phyloP scores from a whole-genome alignment of 1,140 invertebrate genomes.

The Diorhabda carinulata region DNA sequence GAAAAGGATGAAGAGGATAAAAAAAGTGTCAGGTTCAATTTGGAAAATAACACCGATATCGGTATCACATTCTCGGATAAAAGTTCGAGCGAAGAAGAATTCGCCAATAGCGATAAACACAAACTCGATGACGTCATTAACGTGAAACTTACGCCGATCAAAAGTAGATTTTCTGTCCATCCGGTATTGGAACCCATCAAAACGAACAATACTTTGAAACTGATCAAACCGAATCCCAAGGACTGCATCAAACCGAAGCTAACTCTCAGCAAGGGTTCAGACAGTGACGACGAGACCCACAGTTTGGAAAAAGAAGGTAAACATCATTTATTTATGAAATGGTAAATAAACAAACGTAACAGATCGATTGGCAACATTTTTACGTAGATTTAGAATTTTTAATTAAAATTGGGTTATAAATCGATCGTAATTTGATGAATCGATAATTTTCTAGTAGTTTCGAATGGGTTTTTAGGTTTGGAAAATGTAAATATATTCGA shows the following conservation, averaged over 20 bases:
- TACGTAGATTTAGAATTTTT: no score
- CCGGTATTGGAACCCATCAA: slow-evolving; percentile 19
- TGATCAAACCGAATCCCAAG: slow-evolving; percentile 52
- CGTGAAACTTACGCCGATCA: slow-evolving; percentile 27
- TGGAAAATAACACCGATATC: slow-evolving; percentile 48
- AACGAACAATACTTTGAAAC: slow-evolving; percentile 38
- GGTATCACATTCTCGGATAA: slow-evolving; percentile 42
- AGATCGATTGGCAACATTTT: no score
- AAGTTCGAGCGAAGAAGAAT: slow-evolving; percentile 42
- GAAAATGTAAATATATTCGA: slow-evolving; percentile 29
- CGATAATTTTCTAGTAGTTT: no score
- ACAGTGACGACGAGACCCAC: slow-evolving; percentile 55
- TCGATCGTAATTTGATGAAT: no score
- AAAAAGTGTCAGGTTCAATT: slow-evolving; percentile 66
- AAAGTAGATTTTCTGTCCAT: slow-evolving; percentile 24
- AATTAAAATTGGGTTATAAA: no score
- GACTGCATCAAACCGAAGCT: slow-evolving; percentile 56
- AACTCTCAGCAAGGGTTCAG: slow-evolving; percentile 51
- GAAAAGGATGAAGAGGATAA: slow-evolving; percentile 60
- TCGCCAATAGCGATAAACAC: slow-evolving; percentile 29
- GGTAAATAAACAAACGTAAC: no score
- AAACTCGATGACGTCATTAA: slow-evolving; percentile 31
- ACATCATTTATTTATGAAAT: no score
- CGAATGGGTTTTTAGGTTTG: slow-evolving; percentile 18
- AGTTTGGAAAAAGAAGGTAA: slow-evolving; percentile 46